These are phyloP conservation scores for Dryas iulia DNA, from an alignment of 1,140 invertebrate species.

Conservation along the genomic window DNA sequence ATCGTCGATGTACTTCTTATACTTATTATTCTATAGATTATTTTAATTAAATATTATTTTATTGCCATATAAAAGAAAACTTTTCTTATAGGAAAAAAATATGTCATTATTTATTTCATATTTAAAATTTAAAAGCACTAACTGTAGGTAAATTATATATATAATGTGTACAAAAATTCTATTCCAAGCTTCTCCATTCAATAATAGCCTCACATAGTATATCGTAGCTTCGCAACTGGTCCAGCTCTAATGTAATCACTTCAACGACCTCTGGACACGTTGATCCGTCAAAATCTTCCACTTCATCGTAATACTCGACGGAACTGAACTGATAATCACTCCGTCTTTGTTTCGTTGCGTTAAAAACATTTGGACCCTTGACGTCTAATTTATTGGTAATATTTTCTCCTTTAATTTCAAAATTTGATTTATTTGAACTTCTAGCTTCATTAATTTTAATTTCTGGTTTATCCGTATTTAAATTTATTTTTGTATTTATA, in stretches of 20 bases:
- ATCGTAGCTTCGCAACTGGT: conserved; percentile 51
- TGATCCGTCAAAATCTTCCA: conserved; percentile 38
- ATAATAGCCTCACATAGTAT: conserved; percentile 52
- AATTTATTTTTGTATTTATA: conserved; percentile 7
- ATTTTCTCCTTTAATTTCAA: conserved; percentile 9
- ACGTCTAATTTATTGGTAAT: background rate
- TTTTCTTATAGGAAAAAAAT: no score
- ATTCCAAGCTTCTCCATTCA: conserved; percentile 56
- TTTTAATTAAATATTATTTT: no score
- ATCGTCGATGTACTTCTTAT: no score
- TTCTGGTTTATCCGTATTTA: conserved; percentile 7
- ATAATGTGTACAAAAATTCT: background rate
- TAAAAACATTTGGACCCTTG: background rate
- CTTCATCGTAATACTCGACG: conserved; percentile 58
- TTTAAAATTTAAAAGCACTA: background rate
- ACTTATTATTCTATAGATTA: no score
- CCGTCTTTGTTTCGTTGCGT: conserved; percentile 29
- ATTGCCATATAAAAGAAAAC: no score
- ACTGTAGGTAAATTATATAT: background rate
- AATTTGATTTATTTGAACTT: background rate
- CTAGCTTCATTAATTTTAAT: no score
- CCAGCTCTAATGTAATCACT: conserved; percentile 46
- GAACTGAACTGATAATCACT: conserved; percentile 62
- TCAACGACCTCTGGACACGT: conserved; percentile 50
- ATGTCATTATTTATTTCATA: background rate